Conservation (phyloP, 2,113 vertebrate species). For the Vulpes lagopus region DNA sequence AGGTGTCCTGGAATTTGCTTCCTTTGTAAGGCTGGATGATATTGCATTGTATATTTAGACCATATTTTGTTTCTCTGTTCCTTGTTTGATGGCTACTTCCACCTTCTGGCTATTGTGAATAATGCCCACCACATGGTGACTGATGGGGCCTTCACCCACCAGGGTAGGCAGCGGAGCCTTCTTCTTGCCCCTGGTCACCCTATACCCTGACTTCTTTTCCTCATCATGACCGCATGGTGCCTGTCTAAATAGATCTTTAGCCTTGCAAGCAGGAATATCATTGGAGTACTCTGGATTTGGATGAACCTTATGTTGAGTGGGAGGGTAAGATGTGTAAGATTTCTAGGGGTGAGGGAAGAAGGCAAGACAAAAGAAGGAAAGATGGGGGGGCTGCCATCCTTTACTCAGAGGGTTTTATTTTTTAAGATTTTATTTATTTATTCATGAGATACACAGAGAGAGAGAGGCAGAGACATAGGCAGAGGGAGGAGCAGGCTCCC, state of each 20-base stretch:
- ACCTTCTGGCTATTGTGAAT: background rate
- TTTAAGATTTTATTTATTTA: too few species aligned
- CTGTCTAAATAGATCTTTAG: background rate
- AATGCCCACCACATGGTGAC: background rate
- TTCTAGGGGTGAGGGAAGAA: background rate
- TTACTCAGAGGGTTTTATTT: too few species aligned
- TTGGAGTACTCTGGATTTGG: background rate
- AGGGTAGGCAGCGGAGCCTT: background rate
- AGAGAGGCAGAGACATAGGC: too few species aligned
- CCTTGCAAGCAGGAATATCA: rapidly evolving
- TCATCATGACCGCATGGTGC: background rate
- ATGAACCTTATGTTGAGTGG: background rate
- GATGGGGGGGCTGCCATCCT: background rate
- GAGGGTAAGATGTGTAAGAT: background rate
- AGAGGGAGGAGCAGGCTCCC: too few species aligned
- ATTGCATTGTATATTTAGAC: background rate
- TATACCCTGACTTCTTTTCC: background rate
- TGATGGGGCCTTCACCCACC: background rate
- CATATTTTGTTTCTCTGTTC: too few species aligned
- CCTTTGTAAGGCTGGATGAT: background rate
- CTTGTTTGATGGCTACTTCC: rapidly evolving
- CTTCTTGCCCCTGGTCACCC: background rate
- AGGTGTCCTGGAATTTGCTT: too few species aligned
- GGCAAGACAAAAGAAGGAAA: background rate
- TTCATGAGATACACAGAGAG: too few species aligned